A percentile compares a stretch with the other conserved stretches of the same genome.
Conservation (phyloP, 2,888 invertebrate genomes). For the Drepana falcataria region DNA sequence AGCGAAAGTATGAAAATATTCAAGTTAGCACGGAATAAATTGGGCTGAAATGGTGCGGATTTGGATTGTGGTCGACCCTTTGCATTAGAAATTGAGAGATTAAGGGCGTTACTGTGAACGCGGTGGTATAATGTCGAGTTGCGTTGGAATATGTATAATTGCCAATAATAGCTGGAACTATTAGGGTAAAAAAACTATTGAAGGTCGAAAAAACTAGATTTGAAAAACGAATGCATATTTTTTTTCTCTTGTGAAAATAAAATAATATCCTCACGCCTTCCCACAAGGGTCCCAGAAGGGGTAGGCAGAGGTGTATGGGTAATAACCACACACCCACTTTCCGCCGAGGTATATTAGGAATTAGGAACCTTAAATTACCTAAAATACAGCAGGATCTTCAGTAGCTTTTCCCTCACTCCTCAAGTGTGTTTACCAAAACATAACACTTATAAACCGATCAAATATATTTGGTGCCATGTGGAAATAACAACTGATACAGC, state of each 20-base stretch:
- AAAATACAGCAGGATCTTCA: too few relatives aligned
- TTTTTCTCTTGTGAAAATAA: too few relatives aligned
- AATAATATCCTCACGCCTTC: too few relatives aligned
- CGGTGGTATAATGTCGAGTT: conserved; percentile 32
- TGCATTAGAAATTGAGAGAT: conserved; percentile 34
- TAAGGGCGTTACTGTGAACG: conserved; percentile 29
- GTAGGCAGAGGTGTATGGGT: too few relatives aligned
- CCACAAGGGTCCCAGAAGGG: too few relatives aligned
- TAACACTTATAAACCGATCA: not conserved
- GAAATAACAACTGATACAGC: not conserved
- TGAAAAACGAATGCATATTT: too few relatives aligned
- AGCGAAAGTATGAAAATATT: conserved; percentile 44
- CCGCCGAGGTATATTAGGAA: too few relatives aligned
- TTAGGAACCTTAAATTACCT: too few relatives aligned
- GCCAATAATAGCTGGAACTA: too few relatives aligned
- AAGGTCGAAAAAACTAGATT: too few relatives aligned
- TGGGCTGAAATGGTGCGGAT: conserved; percentile 40
- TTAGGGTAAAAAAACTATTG: too few relatives aligned
- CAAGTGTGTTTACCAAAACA: not conserved
- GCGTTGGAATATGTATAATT: not conserved
- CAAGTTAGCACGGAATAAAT: conserved; percentile 42
- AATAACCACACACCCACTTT: too few relatives aligned
- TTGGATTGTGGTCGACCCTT: conserved; percentile 46
- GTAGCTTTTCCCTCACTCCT: not conserved
- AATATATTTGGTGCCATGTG: not conserved